phyloP scores from a whole-genome alignment of 2,797 vertebrate species.

The Rhabdomys pumilio region DNA sequence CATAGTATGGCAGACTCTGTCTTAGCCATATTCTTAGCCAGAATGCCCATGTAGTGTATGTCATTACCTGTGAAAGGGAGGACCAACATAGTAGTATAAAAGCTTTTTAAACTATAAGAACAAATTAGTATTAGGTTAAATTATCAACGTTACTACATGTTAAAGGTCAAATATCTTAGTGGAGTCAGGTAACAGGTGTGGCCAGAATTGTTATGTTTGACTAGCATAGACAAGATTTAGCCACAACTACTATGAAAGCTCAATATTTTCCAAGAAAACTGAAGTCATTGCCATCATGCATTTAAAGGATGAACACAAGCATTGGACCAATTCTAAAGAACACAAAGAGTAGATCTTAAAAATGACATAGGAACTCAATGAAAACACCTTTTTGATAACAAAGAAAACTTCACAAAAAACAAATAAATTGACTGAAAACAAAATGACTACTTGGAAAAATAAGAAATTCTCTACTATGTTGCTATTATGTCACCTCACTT shows the following conservation, averaged over 20 bases:
- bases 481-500: not conserved
- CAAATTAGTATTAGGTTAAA: not conserved
- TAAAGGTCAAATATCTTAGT: not conserved
- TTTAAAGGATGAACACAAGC: not conserved
- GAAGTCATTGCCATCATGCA: not conserved
- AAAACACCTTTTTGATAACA: not conserved
- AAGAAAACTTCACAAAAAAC: not conserved
- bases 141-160: not conserved
- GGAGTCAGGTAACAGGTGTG: not conserved
- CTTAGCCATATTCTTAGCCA: not conserved
- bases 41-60: not conserved
- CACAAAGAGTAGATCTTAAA: not conserved
- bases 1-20: not conserved
- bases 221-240: not conserved
- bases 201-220: not conserved
- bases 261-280: not conserved
- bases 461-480: slow-evolving; percentile 11
- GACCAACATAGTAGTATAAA: not conserved
- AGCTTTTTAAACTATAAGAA: slow-evolving; percentile 28
- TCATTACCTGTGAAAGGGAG: not conserved
- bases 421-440: slow-evolving; percentile 1
- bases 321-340: not conserved
- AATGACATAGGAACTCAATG: not conserved
- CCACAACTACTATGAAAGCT: not conserved
- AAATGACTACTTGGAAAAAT: slow-evolving; percentile 37